Conservation (phyloP, 2,888 invertebrate species). For the Parthenolecanium corni region DNA sequence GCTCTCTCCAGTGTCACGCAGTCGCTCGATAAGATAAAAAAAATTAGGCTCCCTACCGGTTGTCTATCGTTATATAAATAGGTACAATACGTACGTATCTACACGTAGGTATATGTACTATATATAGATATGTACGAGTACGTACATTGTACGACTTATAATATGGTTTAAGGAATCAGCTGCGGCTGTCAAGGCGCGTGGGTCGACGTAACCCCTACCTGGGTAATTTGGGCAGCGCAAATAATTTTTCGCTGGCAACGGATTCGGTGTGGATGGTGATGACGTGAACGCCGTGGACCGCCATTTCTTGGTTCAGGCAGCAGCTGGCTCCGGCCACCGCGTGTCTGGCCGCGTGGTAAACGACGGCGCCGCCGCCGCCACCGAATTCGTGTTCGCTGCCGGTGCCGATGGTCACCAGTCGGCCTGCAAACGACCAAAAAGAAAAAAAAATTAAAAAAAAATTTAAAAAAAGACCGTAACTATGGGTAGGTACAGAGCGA, state of each 20-base stretch:
- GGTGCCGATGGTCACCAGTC: constrained; percentile 58
- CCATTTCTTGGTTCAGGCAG: constrained; percentile 56
- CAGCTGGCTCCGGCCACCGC: constrained; percentile 71
- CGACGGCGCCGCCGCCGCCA: constrained; percentile 35
- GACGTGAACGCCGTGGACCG: constrained; percentile 59
- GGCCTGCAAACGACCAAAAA: constrained; percentile 41
- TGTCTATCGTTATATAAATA: too few species aligned
- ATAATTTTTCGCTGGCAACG: constrained; percentile 52
- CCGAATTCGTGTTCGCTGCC: constrained; percentile 36
- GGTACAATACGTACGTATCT: too few species aligned
- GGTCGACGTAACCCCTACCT: too few species aligned
- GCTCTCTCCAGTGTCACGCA: too few species aligned
- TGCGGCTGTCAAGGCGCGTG: too few species aligned
- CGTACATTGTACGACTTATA: too few species aligned
- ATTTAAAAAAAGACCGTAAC: constrained; percentile 30
- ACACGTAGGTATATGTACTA: too few species aligned
- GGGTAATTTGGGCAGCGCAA: constrained; percentile 47
- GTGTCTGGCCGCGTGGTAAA: constrained; percentile 49
- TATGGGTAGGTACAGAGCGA: background rate
- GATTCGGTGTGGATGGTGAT: constrained; percentile 62
- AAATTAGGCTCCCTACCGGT: too few species aligned
- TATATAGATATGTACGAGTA: too few species aligned
- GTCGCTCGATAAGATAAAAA: too few species aligned
- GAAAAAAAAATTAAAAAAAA: constrained; percentile 26
- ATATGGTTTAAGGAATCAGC: too few species aligned